A percentile compares a stretch with the other conserved stretches of the same genome.
Conservation (phyloP, 2,797 vertebrate genomes). For the Gadopsis marmoratus region DNA sequence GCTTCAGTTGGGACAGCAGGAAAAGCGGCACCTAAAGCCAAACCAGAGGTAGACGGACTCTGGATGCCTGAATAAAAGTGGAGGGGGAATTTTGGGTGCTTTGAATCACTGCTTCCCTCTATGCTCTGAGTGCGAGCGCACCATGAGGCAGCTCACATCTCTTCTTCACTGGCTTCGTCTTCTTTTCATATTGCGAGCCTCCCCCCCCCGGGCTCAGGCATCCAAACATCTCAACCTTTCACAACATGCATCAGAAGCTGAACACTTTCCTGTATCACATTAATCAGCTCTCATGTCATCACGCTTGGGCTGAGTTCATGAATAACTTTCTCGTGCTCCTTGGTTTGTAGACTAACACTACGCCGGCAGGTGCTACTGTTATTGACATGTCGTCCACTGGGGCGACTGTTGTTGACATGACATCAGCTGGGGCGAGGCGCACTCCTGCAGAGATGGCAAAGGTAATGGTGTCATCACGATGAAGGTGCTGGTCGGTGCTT, state of each 20-base stretch:
- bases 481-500: background rate
- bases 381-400: conserved; percentile 71
- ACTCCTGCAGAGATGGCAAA: conserved; percentile 51
- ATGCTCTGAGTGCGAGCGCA: conserved; percentile 9
- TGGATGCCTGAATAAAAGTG: conserved; percentile 3
- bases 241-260: conserved; percentile 4
- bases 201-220: conserved; percentile 5
- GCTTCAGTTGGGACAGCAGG: conserved; percentile 46
- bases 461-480: conserved; percentile 51
- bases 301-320: conserved; percentile 25
- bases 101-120: conserved; percentile 46
- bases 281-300: conserved; percentile 12
- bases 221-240: conserved; percentile 33
- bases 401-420: conserved; percentile 62
- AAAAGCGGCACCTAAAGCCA: conserved; percentile 60
- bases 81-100: conserved; percentile 42
- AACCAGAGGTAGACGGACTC: conserved; percentile 76
- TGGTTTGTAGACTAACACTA: conserved; percentile 73
- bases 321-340: conserved; percentile 54
- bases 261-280: background rate
- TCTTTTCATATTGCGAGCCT: conserved; percentile 22
- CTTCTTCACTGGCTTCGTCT: conserved; percentile 32
- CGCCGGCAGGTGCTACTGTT: conserved; percentile 53
- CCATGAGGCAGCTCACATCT: conserved; percentile 11
- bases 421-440: conserved; percentile 38